These are phyloP conservation scores for Erythrolamprus reginae DNA, from an alignment of 2,113 vertebrate species.

Conservation along the genomic window DNA sequence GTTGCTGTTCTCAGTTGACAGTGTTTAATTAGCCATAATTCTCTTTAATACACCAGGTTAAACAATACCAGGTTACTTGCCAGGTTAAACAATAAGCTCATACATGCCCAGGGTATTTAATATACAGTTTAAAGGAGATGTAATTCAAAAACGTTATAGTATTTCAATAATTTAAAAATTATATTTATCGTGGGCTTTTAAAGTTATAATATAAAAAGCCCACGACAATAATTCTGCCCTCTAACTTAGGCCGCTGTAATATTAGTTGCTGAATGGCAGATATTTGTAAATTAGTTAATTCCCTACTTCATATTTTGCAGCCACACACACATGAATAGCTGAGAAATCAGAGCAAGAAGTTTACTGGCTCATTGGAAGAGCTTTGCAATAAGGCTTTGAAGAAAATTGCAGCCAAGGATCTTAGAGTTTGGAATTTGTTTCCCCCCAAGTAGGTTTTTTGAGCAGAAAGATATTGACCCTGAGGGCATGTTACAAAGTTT, in stretches of 20 bases:
- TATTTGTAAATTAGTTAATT: neutral
- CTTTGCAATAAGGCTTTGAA: slow-evolving; percentile 1
- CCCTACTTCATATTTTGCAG: fast-evolving
- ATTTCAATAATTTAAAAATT: neutral
- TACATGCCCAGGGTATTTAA: slow-evolving; percentile 3
- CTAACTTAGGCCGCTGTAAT: neutral
- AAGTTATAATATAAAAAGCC: neutral
- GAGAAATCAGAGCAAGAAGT: neutral
- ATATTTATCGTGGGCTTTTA: no score
- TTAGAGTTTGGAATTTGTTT: slow-evolving; percentile 50
- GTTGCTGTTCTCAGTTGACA: neutral
- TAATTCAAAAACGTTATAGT: neutral
- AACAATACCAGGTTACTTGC: no score
- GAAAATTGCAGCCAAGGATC: slow-evolving; percentile 46
- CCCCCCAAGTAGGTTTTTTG: slow-evolving; percentile 46
- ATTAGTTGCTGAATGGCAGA: neutral
- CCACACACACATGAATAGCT: neutral
- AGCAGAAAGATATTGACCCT: slow-evolving; percentile 42
- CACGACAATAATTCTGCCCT: neutral
- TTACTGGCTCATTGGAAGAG: neutral
- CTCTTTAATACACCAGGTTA: neutral
- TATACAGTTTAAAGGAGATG: neutral
- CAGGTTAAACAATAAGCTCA: neutral
- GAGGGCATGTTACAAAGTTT: slow-evolving; percentile 46
- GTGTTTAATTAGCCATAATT: neutral